phyloP scores from a whole-genome alignment of 2,888 invertebrate genomes.

The Sesia apiformis region DNA sequence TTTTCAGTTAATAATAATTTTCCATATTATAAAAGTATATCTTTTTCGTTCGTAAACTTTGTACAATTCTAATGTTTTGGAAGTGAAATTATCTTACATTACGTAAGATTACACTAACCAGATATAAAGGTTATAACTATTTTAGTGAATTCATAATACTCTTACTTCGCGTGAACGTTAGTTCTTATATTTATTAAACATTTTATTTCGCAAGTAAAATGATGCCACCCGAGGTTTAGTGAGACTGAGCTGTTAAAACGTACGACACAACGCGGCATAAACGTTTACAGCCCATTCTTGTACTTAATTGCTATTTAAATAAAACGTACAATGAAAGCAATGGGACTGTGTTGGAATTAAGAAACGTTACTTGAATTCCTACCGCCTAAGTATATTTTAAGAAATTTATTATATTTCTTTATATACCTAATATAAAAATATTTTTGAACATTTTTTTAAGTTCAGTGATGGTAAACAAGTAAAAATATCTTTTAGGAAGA shows the following conservation, averaged over 20 bases:
- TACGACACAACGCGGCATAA: constrained; percentile 50
- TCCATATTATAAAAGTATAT: too few species aligned
- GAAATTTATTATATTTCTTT: too few species aligned
- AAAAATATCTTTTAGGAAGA: not conserved
- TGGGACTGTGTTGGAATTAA: constrained; percentile 17
- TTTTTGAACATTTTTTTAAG: not conserved
- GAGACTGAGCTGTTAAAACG: constrained; percentile 43
- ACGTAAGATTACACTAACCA: too few species aligned
- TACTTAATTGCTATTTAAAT: constrained; percentile 70
- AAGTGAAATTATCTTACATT: too few species aligned
- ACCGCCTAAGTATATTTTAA: not conserved
- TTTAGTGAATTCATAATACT: too few species aligned
- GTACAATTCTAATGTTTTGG: too few species aligned
- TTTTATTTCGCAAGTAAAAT: constrained; percentile 31
- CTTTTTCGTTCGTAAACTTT: too few species aligned
- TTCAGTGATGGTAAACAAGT: not conserved
- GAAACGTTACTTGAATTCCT: constrained; percentile 13
- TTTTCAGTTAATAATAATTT: too few species aligned
- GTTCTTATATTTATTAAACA: not conserved
- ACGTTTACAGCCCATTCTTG: constrained; percentile 70
- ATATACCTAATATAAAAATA: not conserved
- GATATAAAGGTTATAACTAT: not conserved
- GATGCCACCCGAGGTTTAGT: constrained; percentile 42
- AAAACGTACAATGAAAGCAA: constrained; percentile 63
- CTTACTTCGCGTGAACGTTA: not conserved